Conservation (phyloP, 2,888 invertebrate species). For the Rutpela maculata region DNA sequence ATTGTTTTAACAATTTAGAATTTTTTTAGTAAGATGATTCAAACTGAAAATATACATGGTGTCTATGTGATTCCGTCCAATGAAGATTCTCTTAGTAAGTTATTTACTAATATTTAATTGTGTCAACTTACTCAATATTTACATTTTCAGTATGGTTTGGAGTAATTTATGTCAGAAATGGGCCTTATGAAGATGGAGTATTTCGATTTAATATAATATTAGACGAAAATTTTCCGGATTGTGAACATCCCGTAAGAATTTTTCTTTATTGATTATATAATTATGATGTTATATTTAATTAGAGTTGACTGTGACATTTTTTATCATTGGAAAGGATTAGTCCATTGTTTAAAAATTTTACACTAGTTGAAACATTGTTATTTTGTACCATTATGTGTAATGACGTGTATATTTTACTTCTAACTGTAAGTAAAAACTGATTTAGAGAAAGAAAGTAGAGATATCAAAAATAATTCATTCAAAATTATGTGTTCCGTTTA, state of each 20-base stretch:
- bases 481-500: too few species aligned
- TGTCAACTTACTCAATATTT: not conserved
- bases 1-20: not conserved
- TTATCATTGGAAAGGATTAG: too few species aligned
- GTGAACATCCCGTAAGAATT: slow-evolving; percentile 84
- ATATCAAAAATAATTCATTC: too few species aligned
- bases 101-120: slow-evolving; percentile 21
- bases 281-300: not conserved
- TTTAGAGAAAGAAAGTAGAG: too few species aligned
- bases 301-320: too few species aligned
- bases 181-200: slow-evolving; percentile 91
- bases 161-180: slow-evolving; percentile 91
- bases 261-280: not conserved
- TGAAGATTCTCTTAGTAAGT: slow-evolving; percentile 87
- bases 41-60: slow-evolving; percentile 90
- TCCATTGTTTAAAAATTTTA: too few species aligned
- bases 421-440: too few species aligned
- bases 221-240: slow-evolving; percentile 92
- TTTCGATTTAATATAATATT: slow-evolving; percentile 92
- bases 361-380: too few species aligned
- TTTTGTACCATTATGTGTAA: too few species aligned
- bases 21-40: slow-evolving; percentile 86
- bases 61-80: slow-evolving; percentile 95
- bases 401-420: too few species aligned
- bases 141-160: slow-evolving; percentile 89